Conservation (phyloP, 2,113 vertebrate species). For the Hemiscyllium ocellatum region DNA sequence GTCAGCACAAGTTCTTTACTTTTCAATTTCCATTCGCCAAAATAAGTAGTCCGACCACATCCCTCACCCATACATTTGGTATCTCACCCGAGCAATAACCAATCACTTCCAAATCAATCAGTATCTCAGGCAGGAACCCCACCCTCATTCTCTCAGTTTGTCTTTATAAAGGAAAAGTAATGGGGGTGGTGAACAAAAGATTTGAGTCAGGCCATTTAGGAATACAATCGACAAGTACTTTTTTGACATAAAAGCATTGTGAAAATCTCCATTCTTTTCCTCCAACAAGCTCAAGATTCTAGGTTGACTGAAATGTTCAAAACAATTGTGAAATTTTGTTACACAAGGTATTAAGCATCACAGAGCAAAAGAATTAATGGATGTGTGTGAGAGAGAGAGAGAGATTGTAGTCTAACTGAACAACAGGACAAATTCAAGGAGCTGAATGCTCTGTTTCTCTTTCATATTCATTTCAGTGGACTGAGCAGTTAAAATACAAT, state of each 20-base stretch:
- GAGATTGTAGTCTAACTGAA: not conserved
- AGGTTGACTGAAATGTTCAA: not conserved
- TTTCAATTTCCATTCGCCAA: not conserved
- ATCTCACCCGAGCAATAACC: too few relatives aligned
- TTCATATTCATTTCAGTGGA: not conserved
- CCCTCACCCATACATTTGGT: not conserved
- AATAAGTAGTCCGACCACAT: not conserved
- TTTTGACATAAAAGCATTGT: not conserved
- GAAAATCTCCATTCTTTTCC: not conserved
- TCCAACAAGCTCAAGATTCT: not conserved
- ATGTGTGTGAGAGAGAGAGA: not conserved
- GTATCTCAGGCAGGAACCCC: not conserved
- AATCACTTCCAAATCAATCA: not conserved
- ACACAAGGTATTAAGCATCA: not conserved
- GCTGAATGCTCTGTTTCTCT: not conserved
- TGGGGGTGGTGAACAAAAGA: not conserved
- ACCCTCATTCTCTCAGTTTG: not conserved
- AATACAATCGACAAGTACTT: not conserved
- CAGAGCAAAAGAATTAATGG: not conserved
- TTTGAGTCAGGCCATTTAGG: not conserved
- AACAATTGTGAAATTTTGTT: not conserved
- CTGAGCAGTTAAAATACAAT: not conserved
- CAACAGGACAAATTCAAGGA: not conserved
- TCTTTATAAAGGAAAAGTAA: not conserved
- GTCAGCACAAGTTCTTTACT: not conserved